A percentile compares a stretch with the other conserved stretches of the same genome.
phyloP scores from a whole-genome alignment of 1,140 invertebrate genomes.

The Camponotus pennsylvanicus region DNA sequence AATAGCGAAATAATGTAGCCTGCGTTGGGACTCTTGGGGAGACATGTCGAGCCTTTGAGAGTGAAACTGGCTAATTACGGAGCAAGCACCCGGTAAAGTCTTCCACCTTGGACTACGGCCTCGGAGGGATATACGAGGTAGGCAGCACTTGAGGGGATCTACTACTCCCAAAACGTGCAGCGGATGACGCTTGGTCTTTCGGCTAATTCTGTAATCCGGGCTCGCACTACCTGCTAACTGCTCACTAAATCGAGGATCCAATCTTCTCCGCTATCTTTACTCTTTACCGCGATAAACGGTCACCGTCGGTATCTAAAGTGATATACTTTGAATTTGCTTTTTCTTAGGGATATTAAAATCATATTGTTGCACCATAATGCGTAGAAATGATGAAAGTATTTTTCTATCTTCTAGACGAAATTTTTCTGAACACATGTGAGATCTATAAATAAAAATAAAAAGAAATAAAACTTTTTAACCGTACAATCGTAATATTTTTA shows the following conservation, averaged over 20 bases:
- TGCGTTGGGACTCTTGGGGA: slow-evolving; percentile 56
- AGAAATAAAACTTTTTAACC: neutral
- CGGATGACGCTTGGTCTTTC: slow-evolving; percentile 74
- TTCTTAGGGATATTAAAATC: slow-evolving; percentile 10
- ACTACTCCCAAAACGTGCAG: slow-evolving; percentile 71
- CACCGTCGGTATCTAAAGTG: slow-evolving; percentile 39
- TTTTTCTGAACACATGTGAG: neutral
- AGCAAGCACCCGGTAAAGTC: slow-evolving; percentile 78
- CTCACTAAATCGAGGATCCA: slow-evolving; percentile 83
- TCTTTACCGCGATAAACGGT: slow-evolving; percentile 69
- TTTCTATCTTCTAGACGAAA: neutral
- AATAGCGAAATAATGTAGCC: slow-evolving; percentile 55
- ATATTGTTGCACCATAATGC: neutral
- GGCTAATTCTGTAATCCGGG: slow-evolving; percentile 82
- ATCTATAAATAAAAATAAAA: neutral
- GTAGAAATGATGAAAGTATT: neutral
- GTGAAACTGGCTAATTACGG: slow-evolving; percentile 75
- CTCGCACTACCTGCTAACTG: slow-evolving; percentile 81
- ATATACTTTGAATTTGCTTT: neutral
- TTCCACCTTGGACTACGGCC: slow-evolving; percentile 71
- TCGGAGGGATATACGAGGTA: slow-evolving; percentile 73
- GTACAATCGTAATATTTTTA: neutral
- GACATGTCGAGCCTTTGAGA: slow-evolving; percentile 70
- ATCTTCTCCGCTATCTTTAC: slow-evolving; percentile 76
- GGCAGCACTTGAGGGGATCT: slow-evolving; percentile 73